Conservation (phyloP, 2,113 vertebrate genomes). For the Notechis scutatus region DNA sequence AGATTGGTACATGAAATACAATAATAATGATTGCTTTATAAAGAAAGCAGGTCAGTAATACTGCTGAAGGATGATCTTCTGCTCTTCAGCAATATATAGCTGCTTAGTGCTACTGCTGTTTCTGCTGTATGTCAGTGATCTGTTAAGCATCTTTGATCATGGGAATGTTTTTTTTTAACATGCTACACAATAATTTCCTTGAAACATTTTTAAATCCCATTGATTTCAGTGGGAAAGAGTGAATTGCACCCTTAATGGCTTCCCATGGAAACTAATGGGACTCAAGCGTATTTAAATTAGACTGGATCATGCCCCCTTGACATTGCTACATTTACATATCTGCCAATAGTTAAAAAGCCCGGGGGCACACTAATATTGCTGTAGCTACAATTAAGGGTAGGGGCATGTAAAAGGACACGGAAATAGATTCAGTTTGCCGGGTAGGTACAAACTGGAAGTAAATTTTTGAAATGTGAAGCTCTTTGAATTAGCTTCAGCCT, state of each 20-base stretch:
- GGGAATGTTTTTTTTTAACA: neutral
- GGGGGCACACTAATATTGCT: neutral
- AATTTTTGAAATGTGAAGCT: constrained; percentile 15
- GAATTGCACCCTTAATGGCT: neutral
- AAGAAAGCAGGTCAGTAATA: neutral
- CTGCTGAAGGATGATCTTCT: neutral
- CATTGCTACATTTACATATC: neutral
- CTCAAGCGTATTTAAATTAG: neutral
- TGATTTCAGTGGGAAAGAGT: neutral
- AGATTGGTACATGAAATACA: neutral
- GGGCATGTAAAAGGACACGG: neutral
- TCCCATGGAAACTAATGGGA: neutral
- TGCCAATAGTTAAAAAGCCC: neutral
- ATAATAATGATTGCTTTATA: neutral
- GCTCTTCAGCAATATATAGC: neutral
- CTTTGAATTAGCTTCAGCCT: constrained; percentile 12
- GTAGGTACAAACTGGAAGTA: neutral
- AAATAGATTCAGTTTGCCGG: neutral
- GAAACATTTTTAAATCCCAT: neutral
- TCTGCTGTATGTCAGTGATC: neutral
- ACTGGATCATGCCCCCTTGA: neutral
- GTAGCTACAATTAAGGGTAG: neutral
- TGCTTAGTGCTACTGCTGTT: neutral
- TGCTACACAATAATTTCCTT: neutral
- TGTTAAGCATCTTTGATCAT: neutral